phyloP scores from a whole-genome alignment of 2,888 invertebrate genomes.

The Eupithecia inturbata region DNA sequence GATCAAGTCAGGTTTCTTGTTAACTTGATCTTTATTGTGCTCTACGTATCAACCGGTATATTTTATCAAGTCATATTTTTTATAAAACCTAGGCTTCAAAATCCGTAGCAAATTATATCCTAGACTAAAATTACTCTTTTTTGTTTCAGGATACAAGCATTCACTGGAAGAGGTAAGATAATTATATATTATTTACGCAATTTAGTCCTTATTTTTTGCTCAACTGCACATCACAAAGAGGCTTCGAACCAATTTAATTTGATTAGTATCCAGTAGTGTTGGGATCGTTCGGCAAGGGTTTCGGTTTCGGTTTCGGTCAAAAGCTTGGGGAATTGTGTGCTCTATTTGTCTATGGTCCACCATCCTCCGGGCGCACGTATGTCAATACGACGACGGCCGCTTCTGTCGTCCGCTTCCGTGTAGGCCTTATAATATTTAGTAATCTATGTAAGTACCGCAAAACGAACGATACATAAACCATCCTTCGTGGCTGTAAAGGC shows the following conservation, averaged over 20 bases:
- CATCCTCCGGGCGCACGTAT: too few species aligned
- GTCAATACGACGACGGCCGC: too few species aligned
- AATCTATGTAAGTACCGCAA: too few species aligned
- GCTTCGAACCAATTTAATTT: conserved; percentile 37
- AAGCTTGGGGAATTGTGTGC: background rate
- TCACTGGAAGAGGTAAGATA: conserved; percentile 43
- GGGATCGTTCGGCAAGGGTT: conserved; percentile 1
- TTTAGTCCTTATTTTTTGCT: conserved; percentile 43
- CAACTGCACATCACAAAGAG: conserved; percentile 36
- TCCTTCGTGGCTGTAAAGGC: too few species aligned
- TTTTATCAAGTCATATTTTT: background rate
- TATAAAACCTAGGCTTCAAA: background rate
- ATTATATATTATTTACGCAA: conserved; percentile 41
- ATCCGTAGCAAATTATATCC: conserved; percentile 23
- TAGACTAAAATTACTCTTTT: conserved; percentile 39
- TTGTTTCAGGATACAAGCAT: conserved; percentile 43
- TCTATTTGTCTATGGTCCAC: background rate
- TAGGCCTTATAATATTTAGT: too few species aligned
- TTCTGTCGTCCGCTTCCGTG: too few species aligned
- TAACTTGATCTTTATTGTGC: too few species aligned
- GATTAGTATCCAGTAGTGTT: conserved; percentile 32
- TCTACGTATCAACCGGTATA: too few species aligned
- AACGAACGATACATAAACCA: too few species aligned
- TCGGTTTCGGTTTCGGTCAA: conserved; percentile 17
- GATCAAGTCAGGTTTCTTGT: too few species aligned